Base-by-base conservation (phyloP, 2,113 vertebrate genomes). In the Pelobates fuscus region DNA sequence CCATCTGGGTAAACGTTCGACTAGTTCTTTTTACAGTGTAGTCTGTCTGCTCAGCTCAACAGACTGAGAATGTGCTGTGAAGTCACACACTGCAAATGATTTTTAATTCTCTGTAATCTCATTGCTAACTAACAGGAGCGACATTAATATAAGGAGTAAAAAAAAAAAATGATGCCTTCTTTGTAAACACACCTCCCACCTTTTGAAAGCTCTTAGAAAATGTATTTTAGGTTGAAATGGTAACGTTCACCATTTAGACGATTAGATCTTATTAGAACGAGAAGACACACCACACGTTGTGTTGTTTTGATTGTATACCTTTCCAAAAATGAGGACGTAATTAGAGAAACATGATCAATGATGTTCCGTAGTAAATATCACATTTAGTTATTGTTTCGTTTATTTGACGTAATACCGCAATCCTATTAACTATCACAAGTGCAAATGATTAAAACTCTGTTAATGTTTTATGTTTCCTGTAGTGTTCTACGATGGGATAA, bases 401-500 rank as follows among this genome's bases (percentile, higher is more conserved):
- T 83, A 17, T 81, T 71, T 44, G 80, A 85, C 76, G 66, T 75
- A 67, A 72, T 83, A 70, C 82, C 83, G 77, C 27, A 12, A 87
- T 83, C 83, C 80, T 85, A 79, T 80, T 87, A 88, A 86, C 84
- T 80, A 84, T 77, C 81, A 80, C 80, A 82, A 84, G 81, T 79
- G 62, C 84, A 86, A 85, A 81, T 83, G 86, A 78, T 26, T 81
- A 21, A 81, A 83, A 84, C 81, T 85, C 77, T 84, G 79, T 84
- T 80, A 0, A 67, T 82, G 79, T 77, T 88, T 86, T 89, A 88
- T 76, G 80, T 85, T 86, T 84, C 78, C 80, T 90, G 82, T 85
- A 98, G 97, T 88, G 84, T 98, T 90, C 88, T 98, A 86, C 93
- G 95, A 91, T 99, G 97, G 97, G 97, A 99, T 95, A 94, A 93